Evolutionary conservation across 1,140 invertebrate species (phyloP).

Genomic region (Psilanteris sp.): DNA sequence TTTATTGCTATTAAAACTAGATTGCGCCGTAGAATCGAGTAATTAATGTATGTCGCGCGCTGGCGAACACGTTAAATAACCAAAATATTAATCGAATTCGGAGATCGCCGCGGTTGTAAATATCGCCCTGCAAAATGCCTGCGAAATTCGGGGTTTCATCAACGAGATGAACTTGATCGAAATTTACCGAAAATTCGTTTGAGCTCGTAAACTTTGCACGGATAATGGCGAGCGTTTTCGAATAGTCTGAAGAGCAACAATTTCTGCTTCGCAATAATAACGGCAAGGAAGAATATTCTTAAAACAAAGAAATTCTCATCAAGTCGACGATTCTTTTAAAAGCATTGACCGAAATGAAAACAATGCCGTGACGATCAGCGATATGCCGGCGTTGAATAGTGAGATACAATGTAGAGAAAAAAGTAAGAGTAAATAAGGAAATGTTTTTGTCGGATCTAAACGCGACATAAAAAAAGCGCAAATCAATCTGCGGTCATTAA

Average conservation of each 20-base stretch:
- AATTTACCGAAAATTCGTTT: slow-evolving; percentile 13
- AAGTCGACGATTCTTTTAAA: slow-evolving; percentile 34
- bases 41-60: too few relatives aligned
- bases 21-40: too few relatives aligned
- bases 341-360: slow-evolving; percentile 51
- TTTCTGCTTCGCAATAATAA: slow-evolving; percentile 43
- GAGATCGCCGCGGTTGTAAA: slow-evolving; percentile 1
- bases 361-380: slow-evolving; percentile 23
- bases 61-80: too few relatives aligned
- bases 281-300: slow-evolving; percentile 35
- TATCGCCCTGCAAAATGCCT: slow-evolving; percentile 4
- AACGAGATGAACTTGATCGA: slow-evolving; percentile 45
- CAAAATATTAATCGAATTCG: neutral
- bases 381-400: slow-evolving; percentile 21
- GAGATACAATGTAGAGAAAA: neutral
- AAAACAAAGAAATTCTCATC: slow-evolving; percentile 50
- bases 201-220: slow-evolving; percentile 35
- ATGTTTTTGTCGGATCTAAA: neutral
- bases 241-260: slow-evolving; percentile 44
- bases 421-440: slow-evolving; percentile 4
- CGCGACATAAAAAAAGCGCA: too few relatives aligned
- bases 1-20: neutral
- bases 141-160: slow-evolving; percentile 37
- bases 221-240: slow-evolving; percentile 34
- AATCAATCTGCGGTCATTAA: neutral